phyloP scores from a whole-genome alignment of 1,140 invertebrate genomes.

The Drosophila kepulauana region DNA sequence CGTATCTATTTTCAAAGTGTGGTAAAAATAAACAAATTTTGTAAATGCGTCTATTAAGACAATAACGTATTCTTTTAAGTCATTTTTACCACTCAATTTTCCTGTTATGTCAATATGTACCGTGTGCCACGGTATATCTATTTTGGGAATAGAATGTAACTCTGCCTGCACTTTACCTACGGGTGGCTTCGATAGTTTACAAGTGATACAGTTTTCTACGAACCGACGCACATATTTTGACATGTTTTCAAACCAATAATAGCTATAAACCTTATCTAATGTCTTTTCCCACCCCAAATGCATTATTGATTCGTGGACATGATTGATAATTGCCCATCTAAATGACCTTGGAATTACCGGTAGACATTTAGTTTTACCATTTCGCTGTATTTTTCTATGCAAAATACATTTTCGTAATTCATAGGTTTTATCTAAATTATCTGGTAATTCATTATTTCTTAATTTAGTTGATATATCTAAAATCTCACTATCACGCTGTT shows the following conservation, averaged over 20 bases:
- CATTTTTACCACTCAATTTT: too few relatives aligned
- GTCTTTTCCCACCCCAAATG: background rate
- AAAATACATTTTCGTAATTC: conserved; percentile 40
- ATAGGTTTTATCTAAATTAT: conserved; percentile 52
- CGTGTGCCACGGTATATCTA: too few relatives aligned
- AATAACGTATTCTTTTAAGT: background rate
- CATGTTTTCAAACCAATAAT: too few relatives aligned
- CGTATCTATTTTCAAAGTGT: too few relatives aligned
- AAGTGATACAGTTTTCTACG: too few relatives aligned
- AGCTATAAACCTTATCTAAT: background rate
- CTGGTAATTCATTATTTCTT: background rate
- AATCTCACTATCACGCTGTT: conserved; percentile 25
- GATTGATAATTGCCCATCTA: background rate
- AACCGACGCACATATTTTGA: too few relatives aligned
- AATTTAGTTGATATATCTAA: conserved; percentile 6
- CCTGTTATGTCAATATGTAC: too few relatives aligned
- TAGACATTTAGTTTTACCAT: conserved; percentile 3
- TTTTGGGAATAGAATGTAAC: too few relatives aligned
- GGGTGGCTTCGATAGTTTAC: too few relatives aligned
- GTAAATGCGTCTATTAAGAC: conserved; percentile 1
- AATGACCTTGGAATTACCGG: background rate
- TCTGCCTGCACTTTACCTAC: too few relatives aligned
- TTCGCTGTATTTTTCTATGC: conserved; percentile 44
- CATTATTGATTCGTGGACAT: background rate
- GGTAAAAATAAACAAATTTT: conserved; percentile 2